Base-by-base conservation (phyloP, 2,113 vertebrate species). In the Pimephales promelas region DNA sequence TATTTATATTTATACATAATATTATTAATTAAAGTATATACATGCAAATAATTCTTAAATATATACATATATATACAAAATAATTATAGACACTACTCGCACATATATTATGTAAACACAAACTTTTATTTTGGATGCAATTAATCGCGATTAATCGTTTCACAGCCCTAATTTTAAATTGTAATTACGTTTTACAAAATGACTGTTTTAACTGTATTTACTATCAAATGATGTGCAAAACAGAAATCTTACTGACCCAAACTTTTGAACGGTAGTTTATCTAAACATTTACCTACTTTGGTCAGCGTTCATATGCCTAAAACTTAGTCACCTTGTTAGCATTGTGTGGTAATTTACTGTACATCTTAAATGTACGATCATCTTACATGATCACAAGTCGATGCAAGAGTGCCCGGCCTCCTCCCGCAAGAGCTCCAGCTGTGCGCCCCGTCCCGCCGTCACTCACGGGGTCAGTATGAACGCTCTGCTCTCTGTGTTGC, bases 401-500 rank as follows among this genome's bases (percentile, higher is more conserved):
- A 47, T 22, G 26, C 14, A 59, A 79, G 43, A 64, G 26, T 49
- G 77, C 22, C 18, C 59, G 4, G 59, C 40, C 43, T 47, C 76
- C 57, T 49, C 40, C 59, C 64, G 59, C 77, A 57, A 56, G 20
- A 9, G 18, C 52, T 54, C 31, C 43, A 62, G 56, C 36, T 20
- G 14, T 20, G 43, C 77, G 26, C 79, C 18, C 66, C 28, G 43
- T 34, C 62, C 72, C 24, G 9, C 40, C 10, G 36, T 45, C 72
- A 20, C 31, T 47, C n/a, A 31, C 24, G 40, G 56, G 36, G 76
- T 57, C 76, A 9, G 43, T 66, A 47, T 64, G 77, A 79, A 79
- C 77, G 57, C 77, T 85, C 61, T 83, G 90, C 90, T 93, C 90
- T 94, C 91, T 94, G 62, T 94, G 91, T 92, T 94, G 90, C 92